These are phyloP conservation scores for Entelurus aequoreus DNA, from an alignment of 2,113 vertebrate genomes.

Conservation along the genomic window DNA sequence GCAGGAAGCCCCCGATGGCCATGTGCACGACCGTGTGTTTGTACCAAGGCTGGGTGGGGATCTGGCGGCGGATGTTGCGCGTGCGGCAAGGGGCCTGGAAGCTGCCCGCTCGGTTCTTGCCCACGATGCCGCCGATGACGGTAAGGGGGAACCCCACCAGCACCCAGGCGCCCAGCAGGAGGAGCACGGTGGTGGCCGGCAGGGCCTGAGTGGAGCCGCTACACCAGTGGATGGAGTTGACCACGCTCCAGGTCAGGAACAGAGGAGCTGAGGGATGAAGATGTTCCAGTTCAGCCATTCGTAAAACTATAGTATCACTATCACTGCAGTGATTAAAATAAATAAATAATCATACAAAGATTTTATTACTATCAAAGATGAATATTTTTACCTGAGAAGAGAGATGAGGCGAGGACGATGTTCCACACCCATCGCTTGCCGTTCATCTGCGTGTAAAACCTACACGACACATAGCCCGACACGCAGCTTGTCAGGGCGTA, in stretches of 20 bases:
- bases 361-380: no score
- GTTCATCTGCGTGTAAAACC: slow-evolving; percentile 87
- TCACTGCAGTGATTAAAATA: no score
- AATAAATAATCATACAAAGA: no score
- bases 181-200: slow-evolving; percentile 83
- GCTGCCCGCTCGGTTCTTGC: slow-evolving; percentile 81
- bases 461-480: slow-evolving; percentile 85
- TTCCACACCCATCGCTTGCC: slow-evolving; percentile 92
- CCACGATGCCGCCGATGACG: slow-evolving; percentile 87
- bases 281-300: no score
- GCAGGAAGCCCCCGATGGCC: slow-evolving; percentile 89
- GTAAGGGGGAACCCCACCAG: slow-evolving; percentile 89
- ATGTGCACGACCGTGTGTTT: slow-evolving; percentile 84
- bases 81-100: slow-evolving; percentile 90
- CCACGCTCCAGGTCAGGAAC: slow-evolving; percentile 88
- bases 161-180: slow-evolving; percentile 83
- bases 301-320: no score
- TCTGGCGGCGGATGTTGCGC: slow-evolving; percentile 86
- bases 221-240: slow-evolving; percentile 89
- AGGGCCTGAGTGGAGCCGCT: slow-evolving; percentile 88
- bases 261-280: slow-evolving; percentile 75
- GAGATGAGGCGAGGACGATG: slow-evolving; percentile 86
- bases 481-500: slow-evolving; percentile 90
- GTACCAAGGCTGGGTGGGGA: slow-evolving; percentile 89
- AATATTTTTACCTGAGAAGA: slow-evolving; percentile 80